phyloP scores from a whole-genome alignment of 1,140 invertebrate genomes.

The Platyscapa corneri region DNA sequence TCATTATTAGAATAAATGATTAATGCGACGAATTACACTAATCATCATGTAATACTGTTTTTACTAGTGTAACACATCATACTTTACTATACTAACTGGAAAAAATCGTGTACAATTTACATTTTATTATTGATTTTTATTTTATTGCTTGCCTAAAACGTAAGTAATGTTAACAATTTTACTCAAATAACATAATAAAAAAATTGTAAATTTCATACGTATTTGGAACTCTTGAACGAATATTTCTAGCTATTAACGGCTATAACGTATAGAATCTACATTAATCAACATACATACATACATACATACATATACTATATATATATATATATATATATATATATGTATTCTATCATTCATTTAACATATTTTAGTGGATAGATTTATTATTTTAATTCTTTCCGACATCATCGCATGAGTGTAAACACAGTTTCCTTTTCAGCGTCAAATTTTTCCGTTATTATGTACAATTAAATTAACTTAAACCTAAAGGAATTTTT shows the following conservation, averaged over 20 bases:
- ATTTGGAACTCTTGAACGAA: background rate
- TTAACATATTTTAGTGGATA: constrained; percentile 25
- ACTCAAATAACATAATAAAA: background rate
- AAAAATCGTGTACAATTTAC: constrained; percentile 9
- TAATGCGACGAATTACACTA: constrained; percentile 30
- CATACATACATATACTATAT: no score
- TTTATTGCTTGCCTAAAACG: background rate
- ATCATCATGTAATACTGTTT: constrained; percentile 13
- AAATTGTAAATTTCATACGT: constrained; percentile 1
- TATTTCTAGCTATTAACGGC: constrained; percentile 8
- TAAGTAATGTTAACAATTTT: background rate
- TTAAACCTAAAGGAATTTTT: constrained; percentile 60
- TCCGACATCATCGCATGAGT: constrained; percentile 30
- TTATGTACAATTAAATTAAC: constrained; percentile 38
- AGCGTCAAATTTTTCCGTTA: constrained; percentile 42
- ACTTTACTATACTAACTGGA: background rate
- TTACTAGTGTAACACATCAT: background rate
- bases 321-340: no score
- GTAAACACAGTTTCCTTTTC: constrained; percentile 21
- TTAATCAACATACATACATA: no score
- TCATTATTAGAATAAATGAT: constrained; percentile 24
- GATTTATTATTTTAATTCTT: constrained; percentile 32
- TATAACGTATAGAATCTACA: background rate
- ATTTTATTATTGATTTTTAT: background rate
- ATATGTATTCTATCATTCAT: constrained; percentile 11